Evolutionary conservation across 2,113 vertebrate species (phyloP).

Genomic region (Larimichthys polyactis): DNA sequence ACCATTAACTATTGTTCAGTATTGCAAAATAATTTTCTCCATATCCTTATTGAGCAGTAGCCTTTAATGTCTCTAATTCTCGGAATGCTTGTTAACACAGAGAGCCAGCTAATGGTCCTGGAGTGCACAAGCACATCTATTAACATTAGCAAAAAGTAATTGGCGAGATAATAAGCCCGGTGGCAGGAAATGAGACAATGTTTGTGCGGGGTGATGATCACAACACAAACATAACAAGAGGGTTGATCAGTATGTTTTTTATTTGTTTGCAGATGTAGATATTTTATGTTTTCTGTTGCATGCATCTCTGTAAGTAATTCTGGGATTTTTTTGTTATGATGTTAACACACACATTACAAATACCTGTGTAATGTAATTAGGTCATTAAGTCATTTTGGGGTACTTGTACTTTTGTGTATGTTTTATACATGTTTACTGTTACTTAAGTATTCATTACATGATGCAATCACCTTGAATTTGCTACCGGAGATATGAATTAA

Average conservation of each 20-base stretch:
- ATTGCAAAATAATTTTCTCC: constrained; percentile 72
- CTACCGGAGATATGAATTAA: no score
- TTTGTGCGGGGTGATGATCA: constrained; percentile 68
- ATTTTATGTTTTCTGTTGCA: background rate
- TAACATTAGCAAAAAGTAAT: constrained; percentile 82
- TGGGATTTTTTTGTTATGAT: background rate
- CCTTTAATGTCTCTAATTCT: constrained; percentile 75
- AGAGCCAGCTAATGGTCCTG: constrained; percentile 79
- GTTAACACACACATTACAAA: no score
- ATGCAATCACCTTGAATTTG: no score
- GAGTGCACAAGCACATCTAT: constrained; percentile 79
- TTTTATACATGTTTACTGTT: no score
- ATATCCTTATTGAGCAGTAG: constrained; percentile 71
- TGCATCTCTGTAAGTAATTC: no score
- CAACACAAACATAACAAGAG: constrained; percentile 68
- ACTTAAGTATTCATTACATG: no score
- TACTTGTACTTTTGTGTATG: no score
- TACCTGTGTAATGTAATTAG: no score
- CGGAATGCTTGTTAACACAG: constrained; percentile 74
- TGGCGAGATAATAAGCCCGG: constrained; percentile 81
- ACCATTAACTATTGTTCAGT: constrained; percentile 72
- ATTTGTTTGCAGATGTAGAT: constrained; percentile 30
- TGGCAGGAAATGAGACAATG: constrained; percentile 78
- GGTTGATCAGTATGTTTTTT: constrained; percentile 21
- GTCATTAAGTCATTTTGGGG: no score